Percentiles rank a stretch among this genome's conserved stretches.
phyloP scores from a whole-genome alignment of 2,113 vertebrate species.

The Pardalotus punctatus region DNA sequence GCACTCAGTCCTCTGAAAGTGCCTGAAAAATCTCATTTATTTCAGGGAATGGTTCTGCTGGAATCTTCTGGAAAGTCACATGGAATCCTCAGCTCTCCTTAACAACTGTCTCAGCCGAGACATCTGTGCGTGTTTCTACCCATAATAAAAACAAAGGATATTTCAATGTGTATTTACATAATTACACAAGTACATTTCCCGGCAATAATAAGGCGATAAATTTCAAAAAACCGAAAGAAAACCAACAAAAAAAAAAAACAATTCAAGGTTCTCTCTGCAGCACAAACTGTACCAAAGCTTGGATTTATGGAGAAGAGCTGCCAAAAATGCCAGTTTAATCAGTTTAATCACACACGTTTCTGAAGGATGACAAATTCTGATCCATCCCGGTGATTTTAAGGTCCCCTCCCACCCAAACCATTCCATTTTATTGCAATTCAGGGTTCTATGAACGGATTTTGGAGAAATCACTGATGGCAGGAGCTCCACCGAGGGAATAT shows the following conservation, averaged over 20 bases:
- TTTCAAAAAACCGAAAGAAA: not conserved
- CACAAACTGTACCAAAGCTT: not conserved
- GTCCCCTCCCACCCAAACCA: not conserved
- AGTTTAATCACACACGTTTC: accelerated
- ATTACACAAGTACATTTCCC: not conserved
- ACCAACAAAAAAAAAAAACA: not conserved
- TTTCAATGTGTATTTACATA: not conserved
- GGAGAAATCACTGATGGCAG: accelerated
- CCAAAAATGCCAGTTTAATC: not conserved
- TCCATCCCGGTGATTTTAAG: too few relatives aligned
- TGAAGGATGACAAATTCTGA: not conserved
- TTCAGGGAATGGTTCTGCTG: not conserved
- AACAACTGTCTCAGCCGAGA: too few relatives aligned
- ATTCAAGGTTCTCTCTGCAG: not conserved
- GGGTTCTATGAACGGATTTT: accelerated
- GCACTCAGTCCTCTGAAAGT: too few relatives aligned
- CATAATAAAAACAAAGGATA: accelerated
- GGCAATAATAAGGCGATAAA: accelerated
- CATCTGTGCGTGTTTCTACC: not conserved
- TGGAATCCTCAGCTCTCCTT: not conserved
- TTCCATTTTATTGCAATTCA: not conserved
- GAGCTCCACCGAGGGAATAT: not conserved
- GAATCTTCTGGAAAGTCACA: not conserved
- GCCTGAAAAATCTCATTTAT: not conserved
- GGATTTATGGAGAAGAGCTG: accelerated